Conservation (phyloP, 2,888 invertebrate species). For the Maniola hyperantus region DNA sequence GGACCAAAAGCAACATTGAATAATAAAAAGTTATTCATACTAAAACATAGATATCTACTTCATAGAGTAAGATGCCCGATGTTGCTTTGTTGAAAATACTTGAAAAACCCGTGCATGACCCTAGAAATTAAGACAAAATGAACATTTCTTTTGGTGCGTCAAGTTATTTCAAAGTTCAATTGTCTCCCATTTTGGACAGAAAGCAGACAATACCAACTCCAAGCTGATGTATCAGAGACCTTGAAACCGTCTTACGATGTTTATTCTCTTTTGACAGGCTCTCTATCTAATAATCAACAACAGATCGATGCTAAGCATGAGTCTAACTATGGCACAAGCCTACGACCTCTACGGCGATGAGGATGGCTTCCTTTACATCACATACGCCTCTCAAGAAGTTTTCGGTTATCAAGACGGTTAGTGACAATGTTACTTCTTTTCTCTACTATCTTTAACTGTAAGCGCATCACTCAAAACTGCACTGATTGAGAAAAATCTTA, state of each 20-base stretch:
- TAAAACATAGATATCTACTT: background rate
- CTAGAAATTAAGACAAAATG: no score
- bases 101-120: no score
- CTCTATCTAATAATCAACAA: conserved; percentile 93
- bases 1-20: background rate
- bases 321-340: conserved; percentile 90
- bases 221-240: no score
- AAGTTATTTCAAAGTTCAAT: no score
- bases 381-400: conserved; percentile 95
- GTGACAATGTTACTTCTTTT: conserved; percentile 33
- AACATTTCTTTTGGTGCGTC: no score
- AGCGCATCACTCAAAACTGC: no score
- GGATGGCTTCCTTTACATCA: conserved; percentile 94
- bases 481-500: no score
- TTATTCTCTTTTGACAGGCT: conserved; percentile 77
- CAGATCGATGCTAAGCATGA: conserved; percentile 90
- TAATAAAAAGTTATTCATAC: background rate
- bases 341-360: conserved; percentile 89
- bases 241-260: background rate
- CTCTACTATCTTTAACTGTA: background rate
- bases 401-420: conserved; percentile 85
- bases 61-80: background rate
- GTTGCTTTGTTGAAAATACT: background rate
- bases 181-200: no score
- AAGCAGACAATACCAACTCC: no score